Percentiles rank a stretch among this genome's conserved stretches.
Conservation (phyloP, 2,113 vertebrate genomes). For the Cryptotis parvus region DNA sequence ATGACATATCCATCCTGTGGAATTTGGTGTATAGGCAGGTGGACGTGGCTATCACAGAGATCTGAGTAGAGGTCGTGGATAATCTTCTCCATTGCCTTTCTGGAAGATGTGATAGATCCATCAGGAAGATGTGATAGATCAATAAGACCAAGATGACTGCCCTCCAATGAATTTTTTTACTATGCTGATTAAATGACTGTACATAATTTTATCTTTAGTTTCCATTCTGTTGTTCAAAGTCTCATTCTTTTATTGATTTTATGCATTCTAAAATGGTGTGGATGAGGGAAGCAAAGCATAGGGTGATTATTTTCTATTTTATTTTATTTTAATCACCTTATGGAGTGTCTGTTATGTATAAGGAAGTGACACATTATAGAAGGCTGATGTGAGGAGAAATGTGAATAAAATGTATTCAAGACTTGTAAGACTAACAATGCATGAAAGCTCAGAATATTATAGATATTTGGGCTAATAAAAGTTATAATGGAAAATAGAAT, state of each 20-base stretch:
- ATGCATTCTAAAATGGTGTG: background rate
- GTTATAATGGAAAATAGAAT: background rate
- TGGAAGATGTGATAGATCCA: too few species aligned
- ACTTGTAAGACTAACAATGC: background rate
- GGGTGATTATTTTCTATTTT: background rate
- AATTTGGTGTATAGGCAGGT: too few species aligned
- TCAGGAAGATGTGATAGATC: too few species aligned
- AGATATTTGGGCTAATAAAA: background rate
- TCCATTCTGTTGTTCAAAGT: background rate
- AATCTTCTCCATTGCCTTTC: too few species aligned
- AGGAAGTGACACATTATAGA: background rate
- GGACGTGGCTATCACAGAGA: too few species aligned
- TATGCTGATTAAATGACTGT: slow-evolving; percentile 21
- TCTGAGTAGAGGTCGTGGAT: too few species aligned
- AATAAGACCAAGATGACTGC: too few species aligned
- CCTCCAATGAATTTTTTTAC: too few species aligned
- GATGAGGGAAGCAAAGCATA: background rate
- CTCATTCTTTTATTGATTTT: background rate
- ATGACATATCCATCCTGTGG: too few species aligned
- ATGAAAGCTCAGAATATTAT: background rate
- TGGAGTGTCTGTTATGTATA: background rate
- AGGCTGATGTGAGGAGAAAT: background rate
- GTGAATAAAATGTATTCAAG: background rate
- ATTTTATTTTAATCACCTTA: background rate
- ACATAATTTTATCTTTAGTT: background rate